Percentiles rank a stretch among this genome's conserved stretches.
These are phyloP conservation scores for Crioceris asparagi DNA, from an alignment of 2,888 invertebrate genomes.

Conservation along the genomic window DNA sequence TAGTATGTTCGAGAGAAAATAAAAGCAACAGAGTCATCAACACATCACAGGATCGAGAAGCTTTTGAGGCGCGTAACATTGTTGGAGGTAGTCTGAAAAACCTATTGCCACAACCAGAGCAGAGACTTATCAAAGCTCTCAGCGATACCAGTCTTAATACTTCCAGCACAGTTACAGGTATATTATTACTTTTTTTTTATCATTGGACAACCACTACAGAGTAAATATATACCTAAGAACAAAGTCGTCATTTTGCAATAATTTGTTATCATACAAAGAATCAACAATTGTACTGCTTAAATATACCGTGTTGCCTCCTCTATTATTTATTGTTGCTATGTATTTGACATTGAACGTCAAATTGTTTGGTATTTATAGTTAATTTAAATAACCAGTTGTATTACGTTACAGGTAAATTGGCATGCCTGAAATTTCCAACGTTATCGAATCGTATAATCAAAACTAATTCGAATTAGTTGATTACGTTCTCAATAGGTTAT, in stretches of 20 bases:
- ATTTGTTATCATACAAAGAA: not conserved
- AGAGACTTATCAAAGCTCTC: conserved; percentile 74
- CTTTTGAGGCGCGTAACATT: conserved; percentile 70
- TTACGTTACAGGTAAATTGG: too few relatives aligned
- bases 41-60: conserved; percentile 61
- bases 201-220: too few relatives aligned
- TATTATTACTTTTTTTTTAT: too few relatives aligned
- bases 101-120: conserved; percentile 44
- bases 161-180: conserved; percentile 65
- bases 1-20: conserved; percentile 74
- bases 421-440: too few relatives aligned
- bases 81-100: conserved; percentile 81
- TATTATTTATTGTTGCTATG: too few relatives aligned
- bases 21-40: conserved; percentile 58
- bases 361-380: too few relatives aligned
- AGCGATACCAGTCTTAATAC: conserved; percentile 89
- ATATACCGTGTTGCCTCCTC: too few relatives aligned
- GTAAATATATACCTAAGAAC: not conserved
- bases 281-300: not conserved
- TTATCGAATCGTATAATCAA: too few relatives aligned
- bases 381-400: too few relatives aligned
- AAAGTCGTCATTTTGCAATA: not conserved
- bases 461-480: too few relatives aligned
- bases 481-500: too few relatives aligned
- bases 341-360: too few relatives aligned